Conservation (phyloP, 1,140 invertebrate species). For the Triops longicaudatus region DNA sequence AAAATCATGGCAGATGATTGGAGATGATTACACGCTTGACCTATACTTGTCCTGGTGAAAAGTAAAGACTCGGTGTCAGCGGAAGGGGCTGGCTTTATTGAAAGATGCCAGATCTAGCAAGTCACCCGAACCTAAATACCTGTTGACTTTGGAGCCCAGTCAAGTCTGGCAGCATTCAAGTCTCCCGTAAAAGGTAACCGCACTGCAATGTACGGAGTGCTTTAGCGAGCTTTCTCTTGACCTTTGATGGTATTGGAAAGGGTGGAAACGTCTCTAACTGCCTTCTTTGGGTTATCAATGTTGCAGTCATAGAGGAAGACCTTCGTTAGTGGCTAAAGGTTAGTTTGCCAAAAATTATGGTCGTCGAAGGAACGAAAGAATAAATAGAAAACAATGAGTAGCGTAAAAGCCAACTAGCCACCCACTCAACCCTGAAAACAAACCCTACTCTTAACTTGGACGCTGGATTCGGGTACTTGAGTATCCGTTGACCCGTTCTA, state of each 20-base stretch:
- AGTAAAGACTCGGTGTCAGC: conserved; percentile 9
- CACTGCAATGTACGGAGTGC: neutral
- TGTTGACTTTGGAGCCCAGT: neutral
- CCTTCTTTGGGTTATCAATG: conserved; percentile 4
- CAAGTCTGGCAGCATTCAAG: neutral
- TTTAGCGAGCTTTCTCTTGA: neutral
- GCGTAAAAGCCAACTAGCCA: neutral
- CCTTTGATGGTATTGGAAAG: neutral
- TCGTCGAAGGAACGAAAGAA: neutral
- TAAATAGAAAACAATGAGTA: neutral
- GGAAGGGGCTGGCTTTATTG: conserved; percentile 6
- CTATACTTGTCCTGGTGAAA: neutral
- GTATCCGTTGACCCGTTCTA: neutral
- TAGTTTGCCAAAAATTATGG: neutral
- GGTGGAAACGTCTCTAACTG: neutral
- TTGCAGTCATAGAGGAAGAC: neutral
- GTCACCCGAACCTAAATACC: conserved; percentile 10
- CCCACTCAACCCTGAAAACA: neutral
- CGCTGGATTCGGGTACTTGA: neutral
- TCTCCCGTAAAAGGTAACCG: neutral
- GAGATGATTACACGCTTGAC: neutral
- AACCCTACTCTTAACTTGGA: neutral
- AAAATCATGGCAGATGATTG: conserved; percentile 1
- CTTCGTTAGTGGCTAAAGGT: neutral
- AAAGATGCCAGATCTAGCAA: conserved; percentile 8